These are phyloP conservation scores for Elephantulus edwardii DNA, from an alignment of 2,113 vertebrate species.

Conservation along the genomic window DNA sequence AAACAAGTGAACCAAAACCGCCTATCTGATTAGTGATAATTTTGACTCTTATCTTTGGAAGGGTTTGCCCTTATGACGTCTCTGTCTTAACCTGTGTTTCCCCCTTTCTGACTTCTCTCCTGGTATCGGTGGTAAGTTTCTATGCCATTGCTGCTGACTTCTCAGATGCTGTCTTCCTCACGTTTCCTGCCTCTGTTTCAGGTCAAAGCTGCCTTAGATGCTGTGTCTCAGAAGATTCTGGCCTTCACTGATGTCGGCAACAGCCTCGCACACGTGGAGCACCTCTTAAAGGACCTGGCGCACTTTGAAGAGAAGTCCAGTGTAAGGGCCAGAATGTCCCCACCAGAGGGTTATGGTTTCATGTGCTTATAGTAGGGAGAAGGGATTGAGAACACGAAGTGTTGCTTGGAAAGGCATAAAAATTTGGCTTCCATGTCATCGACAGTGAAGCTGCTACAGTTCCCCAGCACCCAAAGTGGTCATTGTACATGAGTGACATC, in stretches of 20 bases:
- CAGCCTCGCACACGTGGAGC: slow-evolving; percentile 91
- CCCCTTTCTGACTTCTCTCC: not conserved
- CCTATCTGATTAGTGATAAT: not conserved
- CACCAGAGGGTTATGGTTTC: not conserved
- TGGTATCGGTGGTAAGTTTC: too few relatives aligned
- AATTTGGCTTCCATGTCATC: not conserved
- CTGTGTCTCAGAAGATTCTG: slow-evolving; percentile 87
- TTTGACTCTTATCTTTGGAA: not conserved
- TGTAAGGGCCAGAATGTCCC: slow-evolving; percentile 82
- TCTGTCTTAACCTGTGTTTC: not conserved
- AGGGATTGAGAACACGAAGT: fast-evolving
- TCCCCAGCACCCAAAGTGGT: not conserved
- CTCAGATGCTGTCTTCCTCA: not conserved
- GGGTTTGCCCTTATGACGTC: not conserved
- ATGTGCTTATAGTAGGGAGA: fast-evolving
- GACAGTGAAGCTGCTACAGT: not conserved
- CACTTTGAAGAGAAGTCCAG: slow-evolving; percentile 89
- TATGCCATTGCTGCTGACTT: too few relatives aligned
- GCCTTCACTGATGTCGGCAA: slow-evolving; percentile 92
- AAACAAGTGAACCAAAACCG: not conserved
- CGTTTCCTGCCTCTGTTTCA: slow-evolving; percentile 73
- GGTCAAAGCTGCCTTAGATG: slow-evolving; percentile 90
- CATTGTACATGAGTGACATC: too few relatives aligned
- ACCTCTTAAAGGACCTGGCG: slow-evolving; percentile 91
- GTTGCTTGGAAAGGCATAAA: not conserved